Percentiles rank a stretch among this genome's conserved stretches.
Conservation (phyloP, 1,140 invertebrate species). For the Adelges cooleyi region DNA sequence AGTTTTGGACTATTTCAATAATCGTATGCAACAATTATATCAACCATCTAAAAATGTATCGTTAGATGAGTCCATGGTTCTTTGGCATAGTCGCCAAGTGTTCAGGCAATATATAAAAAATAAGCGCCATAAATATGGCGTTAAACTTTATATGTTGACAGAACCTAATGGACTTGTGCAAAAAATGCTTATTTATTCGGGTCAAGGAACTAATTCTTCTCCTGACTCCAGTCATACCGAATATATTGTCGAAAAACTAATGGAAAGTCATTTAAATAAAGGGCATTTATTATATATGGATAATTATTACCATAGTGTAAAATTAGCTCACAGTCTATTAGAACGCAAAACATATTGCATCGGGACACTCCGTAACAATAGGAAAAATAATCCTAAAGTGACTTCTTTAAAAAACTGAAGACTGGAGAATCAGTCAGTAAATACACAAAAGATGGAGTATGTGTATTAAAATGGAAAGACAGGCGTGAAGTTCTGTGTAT, state of each 20-base stretch:
- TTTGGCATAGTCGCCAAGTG: background rate
- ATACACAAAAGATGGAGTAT: background rate
- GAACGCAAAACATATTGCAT: background rate
- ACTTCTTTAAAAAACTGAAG: background rate
- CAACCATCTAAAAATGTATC: background rate
- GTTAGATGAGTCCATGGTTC: background rate
- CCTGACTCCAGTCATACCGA: background rate
- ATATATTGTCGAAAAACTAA: background rate
- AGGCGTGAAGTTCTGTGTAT: slow-evolving; percentile 35
- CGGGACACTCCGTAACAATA: background rate
- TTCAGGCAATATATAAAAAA: slow-evolving; percentile 5
- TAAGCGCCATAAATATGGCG: too few species aligned
- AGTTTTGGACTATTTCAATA: too few species aligned
- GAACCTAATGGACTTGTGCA: background rate
- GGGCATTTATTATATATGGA: slow-evolving; percentile 4
- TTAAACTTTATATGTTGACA: background rate
- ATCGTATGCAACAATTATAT: too few species aligned
- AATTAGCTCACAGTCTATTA: background rate
- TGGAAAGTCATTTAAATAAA: background rate
- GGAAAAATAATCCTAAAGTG: background rate
- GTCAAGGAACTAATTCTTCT: background rate
- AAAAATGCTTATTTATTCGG: background rate
- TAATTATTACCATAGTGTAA: background rate
- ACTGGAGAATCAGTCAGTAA: background rate
- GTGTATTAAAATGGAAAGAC: slow-evolving; percentile 37